Base-by-base conservation (phyloP, 2,797 vertebrate species). In the Ptychadena robeensis region DNA sequence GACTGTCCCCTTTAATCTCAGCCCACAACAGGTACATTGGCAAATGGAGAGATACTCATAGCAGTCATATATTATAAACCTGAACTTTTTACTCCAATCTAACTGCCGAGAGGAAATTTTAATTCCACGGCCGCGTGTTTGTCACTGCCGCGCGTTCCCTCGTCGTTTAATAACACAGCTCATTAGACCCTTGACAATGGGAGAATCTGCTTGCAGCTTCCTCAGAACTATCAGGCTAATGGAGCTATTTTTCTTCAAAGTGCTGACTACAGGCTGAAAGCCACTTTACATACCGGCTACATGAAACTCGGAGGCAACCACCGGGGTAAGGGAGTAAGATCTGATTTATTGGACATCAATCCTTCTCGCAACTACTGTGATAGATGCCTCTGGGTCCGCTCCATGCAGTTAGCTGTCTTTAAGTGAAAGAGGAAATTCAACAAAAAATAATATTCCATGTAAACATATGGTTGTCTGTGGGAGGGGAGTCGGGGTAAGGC, bases 161-260 rank as follows among this genome's bases (percentile, higher is more conserved):
- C 86, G 81, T 32, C 65, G 25, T 83, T 86, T 78, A 76, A 67
- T 83, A 87, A 86, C 77, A 86, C 77, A 87, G 65, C 75, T 83
- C 72, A 22, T 89, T 83, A 86, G 48, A 75, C 53, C 82, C 65
- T 77, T 88, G 88, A 84, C 69, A 83, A 35, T 12, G 78, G 83
- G 37, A 83, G 76, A 53, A 65, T 70, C 82, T 74, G 48, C 72
- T 82, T 73, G 34, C 40, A 22, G 34, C 48, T 79, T 80, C 81
- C 80, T 70, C 40, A 12, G 18, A 38, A 87, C 48, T 30, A 0
- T 66, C n/a, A 67, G 9, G 72, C 34, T 53, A 0, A 0, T 31
- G n/a, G 70, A 31, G 30, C 68, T 80, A n/a, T 37, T 59, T 67
- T 9, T 69, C 63, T 40, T 59, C 71, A 65, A 44, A 82, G 59